phyloP scores from a whole-genome alignment of 2,888 invertebrate genomes.

The Hanleya hanleyi region DNA sequence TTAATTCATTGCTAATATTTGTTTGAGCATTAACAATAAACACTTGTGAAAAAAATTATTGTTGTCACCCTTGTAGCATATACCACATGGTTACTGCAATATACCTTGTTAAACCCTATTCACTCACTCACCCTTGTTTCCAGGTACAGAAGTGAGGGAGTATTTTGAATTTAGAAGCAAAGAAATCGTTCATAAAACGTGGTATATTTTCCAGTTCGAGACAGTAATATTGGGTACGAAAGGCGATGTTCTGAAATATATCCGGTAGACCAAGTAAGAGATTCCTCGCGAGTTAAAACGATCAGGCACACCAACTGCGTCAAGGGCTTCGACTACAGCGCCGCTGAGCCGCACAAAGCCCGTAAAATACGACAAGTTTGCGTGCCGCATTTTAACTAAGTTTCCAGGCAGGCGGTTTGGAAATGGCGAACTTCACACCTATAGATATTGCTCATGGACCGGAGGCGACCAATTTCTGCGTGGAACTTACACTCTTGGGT shows the following conservation, averaged over 20 bases:
- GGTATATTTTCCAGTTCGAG: no score
- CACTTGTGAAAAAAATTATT: no score
- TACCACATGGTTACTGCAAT: no score
- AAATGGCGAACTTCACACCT: neutral
- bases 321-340: neutral
- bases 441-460: neutral
- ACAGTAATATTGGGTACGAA: neutral
- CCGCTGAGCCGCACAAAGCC: neutral
- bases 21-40: no score
- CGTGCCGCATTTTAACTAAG: conserved; percentile 8
- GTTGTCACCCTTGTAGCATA: no score
- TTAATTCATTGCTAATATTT: no score
- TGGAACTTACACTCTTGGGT: neutral
- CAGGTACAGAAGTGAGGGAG: no score
- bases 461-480: neutral
- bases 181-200: no score
- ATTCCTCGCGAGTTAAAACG: conserved; percentile 4
- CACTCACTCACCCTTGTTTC: no score
- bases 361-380: conserved; percentile 8
- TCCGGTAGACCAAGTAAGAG: neutral
- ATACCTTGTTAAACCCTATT: no score
- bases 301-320: neutral
- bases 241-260: neutral
- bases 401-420: neutral
- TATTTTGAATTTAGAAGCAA: no score